phyloP scores from a whole-genome alignment of 1,140 invertebrate genomes.

The Nymphalis io region DNA sequence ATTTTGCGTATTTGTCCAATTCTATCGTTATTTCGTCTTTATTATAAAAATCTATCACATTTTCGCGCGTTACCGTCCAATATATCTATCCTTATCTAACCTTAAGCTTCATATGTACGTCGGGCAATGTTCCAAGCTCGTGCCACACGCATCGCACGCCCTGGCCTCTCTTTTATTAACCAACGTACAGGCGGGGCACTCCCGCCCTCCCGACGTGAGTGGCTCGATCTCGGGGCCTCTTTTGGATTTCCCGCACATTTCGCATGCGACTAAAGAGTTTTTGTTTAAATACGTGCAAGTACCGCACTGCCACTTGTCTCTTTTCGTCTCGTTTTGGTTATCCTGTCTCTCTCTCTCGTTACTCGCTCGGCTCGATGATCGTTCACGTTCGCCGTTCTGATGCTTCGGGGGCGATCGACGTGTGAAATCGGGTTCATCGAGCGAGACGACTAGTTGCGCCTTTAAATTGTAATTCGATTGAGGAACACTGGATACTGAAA shows the following conservation, averaged over 20 bases:
- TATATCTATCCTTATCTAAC: conserved; percentile 14
- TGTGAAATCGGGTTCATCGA: conserved; percentile 64
- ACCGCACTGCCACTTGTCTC: conserved; percentile 84
- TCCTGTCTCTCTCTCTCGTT: conserved; percentile 27
- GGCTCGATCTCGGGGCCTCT: conserved; percentile 83
- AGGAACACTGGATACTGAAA: conserved; percentile 48
- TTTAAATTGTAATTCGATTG: conserved; percentile 63
- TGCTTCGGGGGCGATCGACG: conserved; percentile 49
- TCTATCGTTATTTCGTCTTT: neutral
- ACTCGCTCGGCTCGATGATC: conserved; percentile 38
- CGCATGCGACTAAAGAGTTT: conserved; percentile 83
- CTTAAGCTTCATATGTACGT: conserved; percentile 84
- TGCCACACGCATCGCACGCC: conserved; percentile 85
- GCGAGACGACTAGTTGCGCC: conserved; percentile 66
- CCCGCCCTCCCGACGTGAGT: conserved; percentile 86
- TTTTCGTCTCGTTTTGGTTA: conserved; percentile 35
- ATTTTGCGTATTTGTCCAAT: conserved; percentile 10
- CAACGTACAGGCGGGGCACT: conserved; percentile 89
- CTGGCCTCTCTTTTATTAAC: conserved; percentile 87
- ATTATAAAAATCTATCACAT: conserved; percentile 11
- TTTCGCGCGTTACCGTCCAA: conserved; percentile 3
- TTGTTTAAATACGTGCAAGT: conserved; percentile 88
- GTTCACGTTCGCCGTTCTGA: conserved; percentile 51
- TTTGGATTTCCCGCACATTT: conserved; percentile 87
- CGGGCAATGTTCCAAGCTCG: conserved; percentile 87